Evolutionary conservation across 2,888 invertebrate genomes (phyloP).

Genomic region (Achlya flavicornis): DNA sequence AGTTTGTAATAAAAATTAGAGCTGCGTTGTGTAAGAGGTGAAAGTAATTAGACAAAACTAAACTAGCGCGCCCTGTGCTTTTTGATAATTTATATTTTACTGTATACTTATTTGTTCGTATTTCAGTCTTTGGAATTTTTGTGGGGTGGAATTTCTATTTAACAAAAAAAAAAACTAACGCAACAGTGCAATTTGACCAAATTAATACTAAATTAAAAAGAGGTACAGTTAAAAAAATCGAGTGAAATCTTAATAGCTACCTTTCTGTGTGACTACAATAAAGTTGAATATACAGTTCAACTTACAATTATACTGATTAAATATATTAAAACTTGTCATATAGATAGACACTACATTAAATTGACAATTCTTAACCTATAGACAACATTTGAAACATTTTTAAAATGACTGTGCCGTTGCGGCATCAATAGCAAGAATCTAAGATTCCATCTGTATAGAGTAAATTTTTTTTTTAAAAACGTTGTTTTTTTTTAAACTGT

Average conservation of each 20-base stretch:
- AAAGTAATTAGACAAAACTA: too few relatives aligned
- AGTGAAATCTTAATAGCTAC: neutral
- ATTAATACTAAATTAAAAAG: neutral
- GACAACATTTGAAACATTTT: neutral
- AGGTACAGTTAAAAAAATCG: neutral
- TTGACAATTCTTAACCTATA: conserved; percentile 2
- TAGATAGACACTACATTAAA: neutral
- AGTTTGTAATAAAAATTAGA: neutral
- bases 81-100: neutral
- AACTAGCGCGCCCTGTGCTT: neutral
- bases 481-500: conserved; percentile 10
- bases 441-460: too few relatives aligned
- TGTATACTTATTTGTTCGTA: conserved; percentile 2
- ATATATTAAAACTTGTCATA: neutral
- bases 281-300: neutral
- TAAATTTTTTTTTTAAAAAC: too few relatives aligned
- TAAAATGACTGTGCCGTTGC: neutral
- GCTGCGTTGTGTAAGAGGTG: neutral
- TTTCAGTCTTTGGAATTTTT: conserved; percentile 59
- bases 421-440: neutral
- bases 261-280: neutral
- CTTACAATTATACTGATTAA: neutral
- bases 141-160: conserved; percentile 42
- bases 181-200: neutral
- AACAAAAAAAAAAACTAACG: conserved; percentile 7